Evolutionary conservation across 2,113 vertebrate species (phyloP).

Genomic region (Rhinichthys klamathensis): DNA sequence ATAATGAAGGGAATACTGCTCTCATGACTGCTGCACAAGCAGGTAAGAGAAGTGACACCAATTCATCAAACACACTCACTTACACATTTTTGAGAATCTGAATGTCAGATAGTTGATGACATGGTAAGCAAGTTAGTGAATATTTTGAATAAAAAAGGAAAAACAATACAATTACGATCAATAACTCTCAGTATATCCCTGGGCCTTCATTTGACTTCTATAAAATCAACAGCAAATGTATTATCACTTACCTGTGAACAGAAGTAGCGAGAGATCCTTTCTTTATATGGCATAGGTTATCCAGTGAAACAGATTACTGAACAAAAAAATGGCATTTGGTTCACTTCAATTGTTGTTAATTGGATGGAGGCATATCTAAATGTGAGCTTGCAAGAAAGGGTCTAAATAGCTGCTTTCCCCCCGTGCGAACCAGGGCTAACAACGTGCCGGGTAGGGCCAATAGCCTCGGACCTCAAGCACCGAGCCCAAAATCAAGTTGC

Average conservation of each 20-base stretch:
- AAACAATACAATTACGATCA: not conserved
- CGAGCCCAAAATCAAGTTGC: too few species aligned
- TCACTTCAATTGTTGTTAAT: not conserved
- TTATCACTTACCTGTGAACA: not conserved
- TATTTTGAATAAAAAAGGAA: too few species aligned
- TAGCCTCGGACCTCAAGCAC: too few species aligned
- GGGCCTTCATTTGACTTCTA: not conserved
- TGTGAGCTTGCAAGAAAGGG: not conserved
- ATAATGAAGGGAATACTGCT: constrained; percentile 97
- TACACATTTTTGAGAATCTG: too few species aligned
- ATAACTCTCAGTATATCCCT: not conserved
- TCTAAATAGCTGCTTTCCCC: not conserved
- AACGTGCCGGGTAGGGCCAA: too few species aligned
- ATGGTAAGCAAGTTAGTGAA: too few species aligned
- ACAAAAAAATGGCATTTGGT: too few species aligned
- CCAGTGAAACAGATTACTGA: not conserved
- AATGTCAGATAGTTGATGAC: too few species aligned
- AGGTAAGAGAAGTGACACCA: constrained; percentile 78
- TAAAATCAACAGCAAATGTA: not conserved
- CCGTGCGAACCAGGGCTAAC: too few species aligned
- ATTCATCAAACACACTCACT: too few species aligned
- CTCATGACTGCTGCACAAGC: constrained; percentile 94
- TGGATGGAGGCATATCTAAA: not conserved
- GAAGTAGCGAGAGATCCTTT: not conserved
- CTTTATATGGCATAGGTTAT: not conserved